A percentile compares a stretch with the other conserved stretches of the same genome.
These are phyloP conservation scores for Sinocyclocheilus maitianheensis DNA, from an alignment of 2,113 vertebrate species.

Conservation along the genomic window DNA sequence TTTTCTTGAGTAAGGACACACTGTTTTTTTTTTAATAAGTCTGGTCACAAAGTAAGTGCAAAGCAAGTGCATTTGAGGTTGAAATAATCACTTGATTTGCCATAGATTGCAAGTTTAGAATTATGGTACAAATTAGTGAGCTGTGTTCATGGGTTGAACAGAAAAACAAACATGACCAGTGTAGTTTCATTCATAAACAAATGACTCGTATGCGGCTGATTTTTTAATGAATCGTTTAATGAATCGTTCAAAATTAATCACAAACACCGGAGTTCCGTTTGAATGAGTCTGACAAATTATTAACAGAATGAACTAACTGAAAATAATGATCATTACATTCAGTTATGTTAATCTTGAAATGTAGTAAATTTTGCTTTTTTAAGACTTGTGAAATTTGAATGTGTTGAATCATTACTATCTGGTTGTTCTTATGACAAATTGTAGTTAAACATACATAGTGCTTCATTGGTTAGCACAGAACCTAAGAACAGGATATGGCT, in stretches of 20 bases:
- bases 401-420: background rate
- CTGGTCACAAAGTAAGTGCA: background rate
- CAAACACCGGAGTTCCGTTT: no score
- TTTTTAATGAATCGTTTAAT: background rate
- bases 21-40: background rate
- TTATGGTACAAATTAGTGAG: background rate
- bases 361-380: background rate
- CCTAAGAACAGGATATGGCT: background rate
- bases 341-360: background rate
- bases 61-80: background rate
- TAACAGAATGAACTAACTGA: background rate
- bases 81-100: background rate
- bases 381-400: background rate
- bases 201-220: background rate
- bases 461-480: background rate
- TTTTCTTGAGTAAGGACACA: background rate
- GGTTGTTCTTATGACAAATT: background rate
- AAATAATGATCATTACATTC: background rate
- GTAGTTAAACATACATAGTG: conserved; percentile 2
- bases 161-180: background rate
- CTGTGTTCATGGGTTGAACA: background rate
- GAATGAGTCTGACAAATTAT: background rate
- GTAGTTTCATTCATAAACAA: background rate
- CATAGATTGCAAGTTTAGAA: background rate
- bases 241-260: background rate